phyloP scores from a whole-genome alignment of 2,888 invertebrate species.

The Cordilura impudica region DNA sequence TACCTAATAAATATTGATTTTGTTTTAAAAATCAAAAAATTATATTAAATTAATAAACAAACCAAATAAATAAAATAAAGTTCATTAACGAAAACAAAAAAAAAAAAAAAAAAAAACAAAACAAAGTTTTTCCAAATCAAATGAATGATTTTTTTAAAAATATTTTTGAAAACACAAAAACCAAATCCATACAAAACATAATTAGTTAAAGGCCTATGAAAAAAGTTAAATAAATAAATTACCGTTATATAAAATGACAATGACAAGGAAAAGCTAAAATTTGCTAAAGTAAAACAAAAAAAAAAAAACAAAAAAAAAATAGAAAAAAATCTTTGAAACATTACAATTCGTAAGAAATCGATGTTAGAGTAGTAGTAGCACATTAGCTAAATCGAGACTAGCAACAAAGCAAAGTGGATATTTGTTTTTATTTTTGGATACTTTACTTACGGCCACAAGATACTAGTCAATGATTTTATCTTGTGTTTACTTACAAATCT shows the following conservation, averaged over 20 bases:
- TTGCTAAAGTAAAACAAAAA: constrained; percentile 2
- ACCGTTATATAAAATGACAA: neutral
- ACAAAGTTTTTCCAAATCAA: neutral
- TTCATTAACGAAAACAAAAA: constrained; percentile 3
- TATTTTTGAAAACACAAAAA: constrained; percentile 8
- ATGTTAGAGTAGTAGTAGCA: constrained; percentile 4
- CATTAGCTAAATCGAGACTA: constrained; percentile 14
- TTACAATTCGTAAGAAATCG: constrained; percentile 50
- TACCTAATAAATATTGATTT: constrained; percentile 67
- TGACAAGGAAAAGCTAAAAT: neutral
- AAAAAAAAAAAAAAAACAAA: constrained; percentile 19
- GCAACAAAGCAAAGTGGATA: constrained; percentile 25
- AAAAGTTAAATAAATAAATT: neutral
- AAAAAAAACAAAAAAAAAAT: neutral
- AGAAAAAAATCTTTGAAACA: constrained; percentile 18
- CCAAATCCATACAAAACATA: neutral
- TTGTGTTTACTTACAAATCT: constrained; percentile 62
- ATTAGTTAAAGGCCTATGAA: constrained; percentile 1
- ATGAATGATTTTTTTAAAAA: constrained; percentile 1
- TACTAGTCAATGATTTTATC: constrained; percentile 56
- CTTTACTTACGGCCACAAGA: constrained; percentile 15
- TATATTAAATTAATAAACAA: constrained; percentile 59
- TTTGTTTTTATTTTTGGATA: constrained; percentile 27
- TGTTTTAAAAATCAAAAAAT: constrained; percentile 72
- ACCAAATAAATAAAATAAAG: neutral